Evolutionary conservation across 1,140 invertebrate species (phyloP), one percentile per base, ranked within the genome.

Genomic region (Colletes gigas): DNA sequence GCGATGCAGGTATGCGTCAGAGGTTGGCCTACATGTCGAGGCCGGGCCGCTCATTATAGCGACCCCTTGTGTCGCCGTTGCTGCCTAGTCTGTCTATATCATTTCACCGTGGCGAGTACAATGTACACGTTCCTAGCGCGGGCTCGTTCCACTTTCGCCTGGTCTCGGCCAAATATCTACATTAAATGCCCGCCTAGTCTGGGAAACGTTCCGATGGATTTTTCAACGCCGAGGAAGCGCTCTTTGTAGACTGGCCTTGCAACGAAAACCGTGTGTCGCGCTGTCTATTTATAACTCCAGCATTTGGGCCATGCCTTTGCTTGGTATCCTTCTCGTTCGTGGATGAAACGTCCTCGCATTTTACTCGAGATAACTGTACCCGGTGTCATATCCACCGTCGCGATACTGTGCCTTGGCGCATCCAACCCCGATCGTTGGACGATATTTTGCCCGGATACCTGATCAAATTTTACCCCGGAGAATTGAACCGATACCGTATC

Each of bases 1-100:
- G 63, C 63, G 69, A 63, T 52, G 72, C 78, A 84, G 71, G 73
- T 83, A 83, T 78, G 79, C 78, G 80, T 88, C 83, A 83, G 87
- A 89, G 88, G 85, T 91, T 91, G 90, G 89, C 90, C 90, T 90
- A 92, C 84, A 91, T 92, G 89, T 88, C 88, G 90, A 89, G 88
- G 87, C 90, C 87, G 85, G 68, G 71, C 74, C 83, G 79, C 91
- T 92, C 90, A 91, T 92, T 92, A 92, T 88, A 86, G 76, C 88
- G 77, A 83, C 69, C 86, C 87, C 90, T 91, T 88, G 86, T 91
- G 81, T 88, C 88, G 83, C 81, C 74, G 83, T 52, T 47, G 71
- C 63, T 50, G 67, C 63, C 55, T 65, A 17, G 81, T 86, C 84
- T 83, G 85, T 84, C 83, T 83, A 86, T 87, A 88, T 86, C 83